Evolutionary conservation across 2,888 invertebrate species (phyloP).

Genomic region (Diaprepes abbreviatus): DNA sequence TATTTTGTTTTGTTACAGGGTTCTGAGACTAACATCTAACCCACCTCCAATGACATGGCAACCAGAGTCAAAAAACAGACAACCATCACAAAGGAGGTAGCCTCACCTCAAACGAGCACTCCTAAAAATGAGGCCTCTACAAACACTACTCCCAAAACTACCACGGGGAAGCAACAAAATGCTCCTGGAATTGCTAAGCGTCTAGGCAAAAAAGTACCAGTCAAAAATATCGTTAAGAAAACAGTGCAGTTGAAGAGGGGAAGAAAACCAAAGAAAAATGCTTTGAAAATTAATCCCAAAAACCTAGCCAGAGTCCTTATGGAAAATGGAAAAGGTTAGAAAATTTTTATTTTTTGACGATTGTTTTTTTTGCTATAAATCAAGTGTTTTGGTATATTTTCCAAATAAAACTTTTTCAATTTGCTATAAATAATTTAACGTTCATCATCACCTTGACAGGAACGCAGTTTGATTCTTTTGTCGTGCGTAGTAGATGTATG

Average conservation of each 20-base stretch:
- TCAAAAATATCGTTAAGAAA: slow-evolving; percentile 55
- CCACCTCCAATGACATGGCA: slow-evolving; percentile 66
- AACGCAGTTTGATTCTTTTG: too few relatives aligned
- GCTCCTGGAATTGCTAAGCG: slow-evolving; percentile 51
- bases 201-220: slow-evolving; percentile 49
- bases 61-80: slow-evolving; percentile 66
- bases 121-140: slow-evolving; percentile 52
- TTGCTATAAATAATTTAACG: too few relatives aligned
- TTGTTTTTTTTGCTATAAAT: too few relatives aligned
- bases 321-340: slow-evolving; percentile 58
- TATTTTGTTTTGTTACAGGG: background rate
- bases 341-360: slow-evolving; percentile 35
- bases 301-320: slow-evolving; percentile 58
- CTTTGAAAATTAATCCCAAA: slow-evolving; percentile 55
- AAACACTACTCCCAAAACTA: slow-evolving; percentile 39
- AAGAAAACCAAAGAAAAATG: slow-evolving; percentile 8
- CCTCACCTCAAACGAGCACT: slow-evolving; percentile 53
- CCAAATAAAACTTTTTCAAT: too few relatives aligned
- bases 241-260: slow-evolving; percentile 58
- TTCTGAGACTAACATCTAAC: slow-evolving; percentile 21
- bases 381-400: too few relatives aligned
- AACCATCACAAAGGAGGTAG: slow-evolving; percentile 60
- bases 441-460: too few relatives aligned
- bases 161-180: slow-evolving; percentile 37
- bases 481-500: too few relatives aligned